These are phyloP conservation scores for Cephus pygmeus DNA, from an alignment of 2,888 invertebrate genomes.

Conservation along the genomic window DNA sequence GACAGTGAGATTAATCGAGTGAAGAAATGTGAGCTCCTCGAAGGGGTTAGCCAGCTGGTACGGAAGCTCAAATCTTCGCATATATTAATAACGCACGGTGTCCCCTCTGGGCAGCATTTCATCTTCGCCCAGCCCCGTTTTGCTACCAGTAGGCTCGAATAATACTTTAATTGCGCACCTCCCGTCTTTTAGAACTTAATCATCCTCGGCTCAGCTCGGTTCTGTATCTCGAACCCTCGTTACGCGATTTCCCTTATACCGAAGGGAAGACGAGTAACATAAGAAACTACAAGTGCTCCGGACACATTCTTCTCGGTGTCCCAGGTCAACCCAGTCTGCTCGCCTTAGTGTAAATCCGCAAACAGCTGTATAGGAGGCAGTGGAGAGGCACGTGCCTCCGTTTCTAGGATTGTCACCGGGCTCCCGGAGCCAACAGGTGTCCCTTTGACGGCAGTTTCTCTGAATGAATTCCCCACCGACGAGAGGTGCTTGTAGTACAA, in stretches of 20 bases:
- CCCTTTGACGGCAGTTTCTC: constrained; percentile 66
- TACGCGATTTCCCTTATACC: background rate
- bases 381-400: constrained; percentile 49
- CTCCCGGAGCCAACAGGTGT: constrained; percentile 63
- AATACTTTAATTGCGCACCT: constrained; percentile 50
- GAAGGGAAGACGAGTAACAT: background rate
- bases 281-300: background rate
- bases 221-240: background rate
- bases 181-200: constrained; percentile 38
- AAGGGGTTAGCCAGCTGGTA: constrained; percentile 18
- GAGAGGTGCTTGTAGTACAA: constrained; percentile 56
- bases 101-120: constrained; percentile 65
- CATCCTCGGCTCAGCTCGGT: constrained; percentile 15
- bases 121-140: constrained; percentile 54
- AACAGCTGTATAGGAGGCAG: background rate
- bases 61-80: constrained; percentile 61
- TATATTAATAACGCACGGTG: constrained; percentile 64
- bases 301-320: background rate
- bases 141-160: constrained; percentile 42
- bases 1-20: background rate
- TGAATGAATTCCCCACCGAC: constrained; percentile 65
- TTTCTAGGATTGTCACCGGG: constrained; percentile 62
- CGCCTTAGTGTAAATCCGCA: background rate
- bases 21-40: background rate
- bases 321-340: background rate